phyloP scores from a whole-genome alignment of 53 echinoderm and acorn worm species.

The Astropecten irregularis region DNA sequence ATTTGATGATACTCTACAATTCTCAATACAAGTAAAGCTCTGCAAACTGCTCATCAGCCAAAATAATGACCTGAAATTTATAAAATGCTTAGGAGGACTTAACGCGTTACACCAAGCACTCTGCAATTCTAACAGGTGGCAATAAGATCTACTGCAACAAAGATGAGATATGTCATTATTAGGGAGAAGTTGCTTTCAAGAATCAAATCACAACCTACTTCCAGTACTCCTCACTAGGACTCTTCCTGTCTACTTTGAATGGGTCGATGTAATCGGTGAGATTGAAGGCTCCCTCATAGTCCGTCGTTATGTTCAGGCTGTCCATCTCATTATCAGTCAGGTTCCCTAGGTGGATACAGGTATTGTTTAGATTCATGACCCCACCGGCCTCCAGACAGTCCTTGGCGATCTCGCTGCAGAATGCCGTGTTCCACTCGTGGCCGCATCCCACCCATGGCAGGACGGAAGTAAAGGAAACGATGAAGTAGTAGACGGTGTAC shows the following conservation, averaged over 20 bases:
- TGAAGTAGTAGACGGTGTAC: constrained; percentile 73
- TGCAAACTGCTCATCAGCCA: too few relatives aligned
- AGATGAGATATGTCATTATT: too few relatives aligned
- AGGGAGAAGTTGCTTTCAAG: too few relatives aligned
- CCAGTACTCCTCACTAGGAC: constrained; percentile 64
- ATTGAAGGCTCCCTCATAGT: background rate
- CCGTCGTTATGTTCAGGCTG: constrained; percentile 33
- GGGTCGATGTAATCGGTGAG: constrained; percentile 48
- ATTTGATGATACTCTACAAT: too few relatives aligned
- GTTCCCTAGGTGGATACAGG: constrained; percentile 54
- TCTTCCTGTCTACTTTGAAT: background rate
- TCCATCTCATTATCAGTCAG: constrained; percentile 29
- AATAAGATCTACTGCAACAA: too few relatives aligned
- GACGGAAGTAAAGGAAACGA: constrained; percentile 64
- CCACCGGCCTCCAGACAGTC: constrained; percentile 70
- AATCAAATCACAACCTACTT: constrained; percentile 28
- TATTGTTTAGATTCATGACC: constrained; percentile 65
- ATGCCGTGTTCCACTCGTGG: constrained; percentile 67
- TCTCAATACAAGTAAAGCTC: too few relatives aligned
- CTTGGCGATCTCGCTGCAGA: constrained; percentile 55
- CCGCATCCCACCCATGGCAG: constrained; percentile 77
- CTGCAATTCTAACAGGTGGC: too few relatives aligned
- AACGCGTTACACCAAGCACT: too few relatives aligned
- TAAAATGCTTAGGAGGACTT: too few relatives aligned
- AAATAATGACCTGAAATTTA: too few relatives aligned